Evolutionary conservation across 2,797 vertebrate genomes (phyloP).

Genomic region (Staurois parvus): DNA sequence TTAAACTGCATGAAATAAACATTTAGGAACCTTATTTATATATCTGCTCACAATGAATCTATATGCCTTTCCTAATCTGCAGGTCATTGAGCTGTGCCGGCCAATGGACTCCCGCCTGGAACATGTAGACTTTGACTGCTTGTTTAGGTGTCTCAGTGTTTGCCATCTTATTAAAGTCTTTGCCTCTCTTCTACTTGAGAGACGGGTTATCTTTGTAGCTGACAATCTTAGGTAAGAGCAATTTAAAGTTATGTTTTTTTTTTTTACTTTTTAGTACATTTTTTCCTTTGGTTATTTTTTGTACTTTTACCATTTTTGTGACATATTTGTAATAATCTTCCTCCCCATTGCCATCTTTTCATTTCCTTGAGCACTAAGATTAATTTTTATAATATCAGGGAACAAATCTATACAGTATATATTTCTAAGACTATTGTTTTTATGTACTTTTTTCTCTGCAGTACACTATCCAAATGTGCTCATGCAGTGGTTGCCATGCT

Average conservation of each 20-base stretch:
- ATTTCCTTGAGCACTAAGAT: no score
- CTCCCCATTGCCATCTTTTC: no score
- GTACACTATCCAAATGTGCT: constrained; percentile 90
- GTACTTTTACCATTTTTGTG: neutral
- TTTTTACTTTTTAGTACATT: neutral
- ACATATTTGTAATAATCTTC: neutral
- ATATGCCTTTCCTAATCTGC: constrained; percentile 27
- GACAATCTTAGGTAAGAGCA: constrained; percentile 89
- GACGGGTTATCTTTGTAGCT: constrained; percentile 95
- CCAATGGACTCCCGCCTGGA: constrained; percentile 93
- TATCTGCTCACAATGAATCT: neutral
- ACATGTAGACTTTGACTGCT: constrained; percentile 93
- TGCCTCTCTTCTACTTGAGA: constrained; percentile 93
- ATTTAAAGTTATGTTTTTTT: neutral
- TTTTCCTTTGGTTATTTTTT: neutral
- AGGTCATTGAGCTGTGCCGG: constrained; percentile 93
- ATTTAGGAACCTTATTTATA: neutral
- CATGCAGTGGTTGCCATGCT: constrained; percentile 90
- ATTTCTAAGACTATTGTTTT: neutral
- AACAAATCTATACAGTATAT: neutral
- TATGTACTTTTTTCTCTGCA: constrained; percentile 68
- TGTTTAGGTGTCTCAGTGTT: constrained; percentile 89
- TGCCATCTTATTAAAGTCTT: constrained; percentile 87
- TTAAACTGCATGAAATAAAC: neutral
- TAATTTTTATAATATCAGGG: neutral